phyloP scores from a whole-genome alignment of 2,797 vertebrate species.

The Toxotes lorentzi region DNA sequence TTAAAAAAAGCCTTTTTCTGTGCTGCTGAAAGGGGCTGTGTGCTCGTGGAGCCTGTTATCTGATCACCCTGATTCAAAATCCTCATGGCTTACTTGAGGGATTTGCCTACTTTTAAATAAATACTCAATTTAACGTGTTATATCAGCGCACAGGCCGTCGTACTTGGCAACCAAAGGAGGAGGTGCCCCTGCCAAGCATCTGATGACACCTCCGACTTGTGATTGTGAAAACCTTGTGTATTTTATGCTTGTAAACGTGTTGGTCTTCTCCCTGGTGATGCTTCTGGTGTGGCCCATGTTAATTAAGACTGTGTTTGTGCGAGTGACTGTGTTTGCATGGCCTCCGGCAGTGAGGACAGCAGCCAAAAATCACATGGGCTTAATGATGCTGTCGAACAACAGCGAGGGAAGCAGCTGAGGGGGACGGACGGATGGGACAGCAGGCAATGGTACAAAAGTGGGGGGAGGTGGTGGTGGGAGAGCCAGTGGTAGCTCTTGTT shows the following conservation, averaged over 20 bases:
- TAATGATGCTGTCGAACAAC: conserved; percentile 59
- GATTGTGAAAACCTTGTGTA: not conserved
- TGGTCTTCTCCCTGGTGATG: not conserved
- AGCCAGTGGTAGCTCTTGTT: not conserved
- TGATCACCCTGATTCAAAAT: conserved; percentile 29
- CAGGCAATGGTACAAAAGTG: not conserved
- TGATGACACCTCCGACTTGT: not conserved
- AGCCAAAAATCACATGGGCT: conserved; percentile 36
- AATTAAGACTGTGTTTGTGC: conserved; percentile 20
- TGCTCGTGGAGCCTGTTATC: conserved; percentile 31
- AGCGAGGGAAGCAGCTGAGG: conserved; percentile 5
- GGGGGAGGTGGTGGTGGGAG: not conserved
- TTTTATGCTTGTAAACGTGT: conserved; percentile 22
- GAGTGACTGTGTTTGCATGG: conserved; percentile 9
- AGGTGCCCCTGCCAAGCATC: not conserved
- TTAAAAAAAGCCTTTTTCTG: conserved; percentile 40
- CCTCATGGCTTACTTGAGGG: conserved; percentile 18
- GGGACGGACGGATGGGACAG: conserved; percentile 8
- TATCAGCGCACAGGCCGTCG: not conserved
- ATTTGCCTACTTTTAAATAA: conserved; percentile 31
- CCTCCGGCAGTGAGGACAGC: conserved; percentile 5
- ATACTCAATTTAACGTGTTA: conserved; percentile 5
- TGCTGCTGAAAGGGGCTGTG: conserved; percentile 48
- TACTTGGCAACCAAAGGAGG: not conserved
- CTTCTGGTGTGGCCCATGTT: conserved; percentile 1